Evolutionary conservation across 2,888 invertebrate genomes (phyloP), one percentile per base, ranked within the genome.

Genomic region (Nemotelus nigrinus): DNA sequence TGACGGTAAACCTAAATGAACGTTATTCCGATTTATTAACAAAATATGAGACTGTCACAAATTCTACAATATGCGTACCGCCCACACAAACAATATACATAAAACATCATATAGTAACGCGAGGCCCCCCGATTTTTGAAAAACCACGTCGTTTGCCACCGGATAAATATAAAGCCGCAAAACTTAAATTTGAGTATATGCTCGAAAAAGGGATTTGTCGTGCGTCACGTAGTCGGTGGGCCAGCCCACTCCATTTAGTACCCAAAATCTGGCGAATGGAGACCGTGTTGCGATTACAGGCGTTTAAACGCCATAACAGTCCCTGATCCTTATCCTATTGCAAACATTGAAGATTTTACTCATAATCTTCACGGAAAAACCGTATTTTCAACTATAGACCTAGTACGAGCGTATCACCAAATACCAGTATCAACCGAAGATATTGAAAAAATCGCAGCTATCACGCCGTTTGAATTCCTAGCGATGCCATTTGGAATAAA

Each of bases 251-350:
- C 0, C 84, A 84, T 68, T 76, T 85, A 78, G 83, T 82, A 3
- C 78, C 70, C 10, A 84, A 84, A 75, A 78, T 74, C 81, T 5
- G 81, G 80, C 0, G 75, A 77, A 3, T 84, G 83, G 83, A 72
- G 85, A n/a, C 82, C 84, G 0, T 84, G 85, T 70, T 84, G 85
- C 0, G 84, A 86, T 57, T 85, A 83, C 70, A 78, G 84, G 0
- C 47, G 53, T 0, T 78, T 85, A 0, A 86, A 85, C 64, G 76
- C 80, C 6, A 50, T 60, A 3, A 74, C 74, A 45, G 41, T 47
- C 3, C 60, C 60, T 39, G 60, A 74, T 63, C 44, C 48, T 10
- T 60, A 74, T 45, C 74, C 74, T 8, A 44, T 74, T 25, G 47
- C 58, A 6, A 3, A 47, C 41, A 60, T 74, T 39, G 47, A 44